phyloP scores from a whole-genome alignment of 2,888 invertebrate genomes.

The Prosapia bicincta region DNA sequence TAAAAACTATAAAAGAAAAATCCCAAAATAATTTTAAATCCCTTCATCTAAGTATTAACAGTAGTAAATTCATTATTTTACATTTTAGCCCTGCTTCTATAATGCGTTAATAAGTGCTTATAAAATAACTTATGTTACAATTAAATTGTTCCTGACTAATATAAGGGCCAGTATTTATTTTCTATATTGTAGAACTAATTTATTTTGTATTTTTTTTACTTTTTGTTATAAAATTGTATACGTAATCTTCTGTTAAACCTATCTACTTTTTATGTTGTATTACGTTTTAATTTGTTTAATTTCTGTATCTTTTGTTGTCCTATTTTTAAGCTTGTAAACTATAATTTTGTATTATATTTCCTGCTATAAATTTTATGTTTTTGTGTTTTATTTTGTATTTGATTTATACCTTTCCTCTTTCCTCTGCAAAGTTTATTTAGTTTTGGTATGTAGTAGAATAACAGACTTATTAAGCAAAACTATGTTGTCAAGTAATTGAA shows the following conservation, averaged over 20 bases:
- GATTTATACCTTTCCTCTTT: background rate
- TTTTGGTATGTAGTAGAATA: too few relatives aligned
- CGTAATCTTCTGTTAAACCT: background rate
- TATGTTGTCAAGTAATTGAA: too few relatives aligned
- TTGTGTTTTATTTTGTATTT: background rate
- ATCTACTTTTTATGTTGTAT: background rate
- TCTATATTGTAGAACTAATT: background rate
- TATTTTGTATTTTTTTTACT: background rate
- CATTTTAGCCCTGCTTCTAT: too few relatives aligned
- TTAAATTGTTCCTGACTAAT: background rate
- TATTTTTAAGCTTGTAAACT: background rate
- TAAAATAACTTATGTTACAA: too few relatives aligned
- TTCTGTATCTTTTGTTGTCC: constrained; percentile 24
- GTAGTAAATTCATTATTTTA: too few relatives aligned
- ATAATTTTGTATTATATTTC: background rate
- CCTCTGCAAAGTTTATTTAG: too few relatives aligned
- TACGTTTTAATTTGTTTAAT: constrained; percentile 35
- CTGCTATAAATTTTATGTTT: constrained; percentile 2
- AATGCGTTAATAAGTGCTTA: too few relatives aligned
- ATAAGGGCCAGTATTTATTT: background rate
- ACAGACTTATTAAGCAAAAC: too few relatives aligned
- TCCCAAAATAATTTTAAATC: too few relatives aligned
- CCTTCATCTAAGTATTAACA: too few relatives aligned
- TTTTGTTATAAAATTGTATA: constrained; percentile 8
- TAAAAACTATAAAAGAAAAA: too few relatives aligned